Conservation (phyloP, 2,797 vertebrate genomes). For the Danio albolineatus region DNA sequence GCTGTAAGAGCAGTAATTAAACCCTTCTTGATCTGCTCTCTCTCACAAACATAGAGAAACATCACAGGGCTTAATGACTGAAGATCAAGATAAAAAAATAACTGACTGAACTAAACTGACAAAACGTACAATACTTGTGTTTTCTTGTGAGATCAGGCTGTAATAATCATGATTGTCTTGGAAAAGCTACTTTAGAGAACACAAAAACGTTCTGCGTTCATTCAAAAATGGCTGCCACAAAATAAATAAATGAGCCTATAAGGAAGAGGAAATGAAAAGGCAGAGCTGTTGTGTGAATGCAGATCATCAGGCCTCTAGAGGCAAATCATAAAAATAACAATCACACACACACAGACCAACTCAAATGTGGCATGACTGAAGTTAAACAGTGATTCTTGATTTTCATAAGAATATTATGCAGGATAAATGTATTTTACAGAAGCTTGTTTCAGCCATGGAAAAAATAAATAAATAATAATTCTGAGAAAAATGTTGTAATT, state of each 20-base stretch:
- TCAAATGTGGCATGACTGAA: background rate
- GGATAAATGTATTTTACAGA: too few relatives aligned
- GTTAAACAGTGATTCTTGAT: background rate
- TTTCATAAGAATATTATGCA: background rate
- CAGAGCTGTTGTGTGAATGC: background rate
- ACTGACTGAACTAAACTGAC: too few relatives aligned
- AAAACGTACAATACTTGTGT: too few relatives aligned
- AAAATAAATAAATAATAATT: too few relatives aligned
- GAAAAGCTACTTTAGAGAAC: background rate
- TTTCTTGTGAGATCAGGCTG: too few relatives aligned
- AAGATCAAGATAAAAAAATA: background rate
- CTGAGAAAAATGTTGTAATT: too few relatives aligned
- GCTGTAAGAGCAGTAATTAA: conserved; percentile 30
- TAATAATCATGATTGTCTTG: background rate
- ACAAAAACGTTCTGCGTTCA: background rate
- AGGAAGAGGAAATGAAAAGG: background rate
- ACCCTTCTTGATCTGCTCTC: background rate
- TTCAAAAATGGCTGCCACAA: background rate
- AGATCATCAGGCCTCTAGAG: conserved; percentile 11
- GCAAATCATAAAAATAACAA: background rate
- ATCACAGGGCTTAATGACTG: background rate
- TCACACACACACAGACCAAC: conserved; percentile 4
- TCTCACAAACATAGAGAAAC: conserved; percentile 13
- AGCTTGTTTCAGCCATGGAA: too few relatives aligned
- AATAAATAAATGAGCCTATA: background rate